Evolutionary conservation across 1,140 invertebrate species (phyloP), one percentile per base, ranked within the genome.

Genomic region (Dufourea novaeangliae): DNA sequence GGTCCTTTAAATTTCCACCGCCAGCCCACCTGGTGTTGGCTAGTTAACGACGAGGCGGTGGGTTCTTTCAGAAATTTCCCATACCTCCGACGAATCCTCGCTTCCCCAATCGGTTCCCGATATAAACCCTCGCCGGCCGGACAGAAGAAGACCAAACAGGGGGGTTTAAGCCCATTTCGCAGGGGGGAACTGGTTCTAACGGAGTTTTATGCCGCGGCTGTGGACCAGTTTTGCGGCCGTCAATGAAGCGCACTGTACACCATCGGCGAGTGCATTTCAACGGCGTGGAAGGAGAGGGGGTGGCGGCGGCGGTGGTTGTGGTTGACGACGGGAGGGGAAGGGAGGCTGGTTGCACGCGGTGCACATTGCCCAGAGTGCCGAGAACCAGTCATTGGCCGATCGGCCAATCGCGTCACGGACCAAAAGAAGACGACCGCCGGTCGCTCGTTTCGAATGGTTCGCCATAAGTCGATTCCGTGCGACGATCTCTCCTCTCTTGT

Each of bases 161-260:
- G 7, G 39, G 68, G 44, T 37, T 70, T 62, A 62, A 63, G 75
- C 57, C 44, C 72, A 66, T 71, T 70, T 57, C 46, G 50, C 50
- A 39, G 63, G 69, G 50, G 63, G 69, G 76, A 82, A 83, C 81
- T 83, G 74, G 81, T 83, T 83, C 74, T 83, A 83, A 83, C 81
- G 81, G 81, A 83, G 73, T 82, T 82, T 83, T 72, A 83, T 83
- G 44, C 79, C 67, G 73, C 61, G 41, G 37, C 79, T 50, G 54
- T 83, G 81, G 81, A 83, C 81, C 81, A 82, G 81, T 83, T 83
- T 67, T 72, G 68, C 63, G 68, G 63, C 79, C 74, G 81, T 83
- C 81, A 83, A 83, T 83, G 81, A 83, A 82, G 79, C 70, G 68
- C 79, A 73, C 81, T 83, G 74, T 83, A 83, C 68, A 71, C 64